phyloP scores from a whole-genome alignment of 2,888 invertebrate genomes.

The Pyrrhosoma nymphula region DNA sequence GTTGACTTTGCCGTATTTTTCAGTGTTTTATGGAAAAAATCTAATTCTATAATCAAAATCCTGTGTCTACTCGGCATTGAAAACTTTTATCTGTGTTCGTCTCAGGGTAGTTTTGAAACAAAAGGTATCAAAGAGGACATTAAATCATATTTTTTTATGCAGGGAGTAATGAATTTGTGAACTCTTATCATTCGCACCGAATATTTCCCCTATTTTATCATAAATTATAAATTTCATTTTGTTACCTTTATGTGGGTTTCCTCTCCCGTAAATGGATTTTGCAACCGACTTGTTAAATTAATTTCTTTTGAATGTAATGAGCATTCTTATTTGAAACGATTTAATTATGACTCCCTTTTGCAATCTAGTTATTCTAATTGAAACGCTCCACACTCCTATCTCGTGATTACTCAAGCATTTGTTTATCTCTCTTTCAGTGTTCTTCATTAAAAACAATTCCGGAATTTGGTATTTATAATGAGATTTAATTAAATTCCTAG shows the following conservation, averaged over 20 bases:
- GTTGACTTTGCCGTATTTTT: not conserved
- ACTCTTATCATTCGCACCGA: not conserved
- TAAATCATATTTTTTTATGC: too few relatives aligned
- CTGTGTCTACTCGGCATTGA: too few relatives aligned
- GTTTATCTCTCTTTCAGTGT: not conserved
- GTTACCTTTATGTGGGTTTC: too few relatives aligned
- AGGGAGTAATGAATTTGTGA: not conserved
- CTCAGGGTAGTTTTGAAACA: too few relatives aligned
- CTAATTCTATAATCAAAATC: too few relatives aligned
- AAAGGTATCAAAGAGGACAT: too few relatives aligned
- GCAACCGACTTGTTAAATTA: too few relatives aligned
- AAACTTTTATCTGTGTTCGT: too few relatives aligned
- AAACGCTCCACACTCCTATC: not conserved
- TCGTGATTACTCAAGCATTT: not conserved
- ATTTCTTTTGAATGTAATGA: not conserved
- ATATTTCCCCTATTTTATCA: not conserved
- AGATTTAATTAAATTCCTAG: not conserved
- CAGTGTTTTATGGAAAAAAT: not conserved
- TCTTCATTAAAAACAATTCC: not conserved
- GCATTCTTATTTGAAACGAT: not conserved
- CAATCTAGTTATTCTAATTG: not conserved
- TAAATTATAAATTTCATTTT: not conserved
- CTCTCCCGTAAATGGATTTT: too few relatives aligned
- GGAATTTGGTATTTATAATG: not conserved
- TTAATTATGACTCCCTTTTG: not conserved